Evolutionary conservation across 2,113 vertebrate genomes (phyloP).

Genomic region (Myrmecobius fasciatus): DNA sequence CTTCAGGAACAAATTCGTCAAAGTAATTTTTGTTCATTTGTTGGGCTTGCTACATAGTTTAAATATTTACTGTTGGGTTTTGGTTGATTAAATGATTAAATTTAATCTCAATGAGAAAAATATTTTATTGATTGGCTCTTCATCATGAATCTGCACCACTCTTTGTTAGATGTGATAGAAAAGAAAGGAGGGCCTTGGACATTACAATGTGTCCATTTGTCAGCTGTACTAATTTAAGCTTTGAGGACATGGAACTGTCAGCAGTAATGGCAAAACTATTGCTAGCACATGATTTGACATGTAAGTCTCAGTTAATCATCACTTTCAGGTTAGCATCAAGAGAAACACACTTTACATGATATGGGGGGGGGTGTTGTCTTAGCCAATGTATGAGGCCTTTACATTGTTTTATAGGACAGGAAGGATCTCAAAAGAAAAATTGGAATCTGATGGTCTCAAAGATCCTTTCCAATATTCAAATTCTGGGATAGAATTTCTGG

Average conservation of each 20-base stretch:
- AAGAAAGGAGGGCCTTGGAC: constrained; percentile 94
- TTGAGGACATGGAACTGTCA: constrained; percentile 97
- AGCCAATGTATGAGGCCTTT: constrained; percentile 96
- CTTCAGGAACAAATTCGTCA: no score
- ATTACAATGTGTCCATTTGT: constrained; percentile 94
- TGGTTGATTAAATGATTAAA: no score
- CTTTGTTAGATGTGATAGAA: constrained; percentile 89
- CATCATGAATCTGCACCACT: constrained; percentile 95
- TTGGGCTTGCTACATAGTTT: no score
- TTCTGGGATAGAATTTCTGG: neutral
- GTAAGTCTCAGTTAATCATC: constrained; percentile 95
- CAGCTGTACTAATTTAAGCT: constrained; percentile 98
- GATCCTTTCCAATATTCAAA: neutral
- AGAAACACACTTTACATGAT: constrained; percentile 91
- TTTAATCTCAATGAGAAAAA: no score
- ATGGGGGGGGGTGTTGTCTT: constrained; percentile 95
- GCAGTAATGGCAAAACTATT: constrained; percentile 95
- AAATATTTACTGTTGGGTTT: no score
- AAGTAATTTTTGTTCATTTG: no score
- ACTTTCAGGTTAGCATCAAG: constrained; percentile 97
- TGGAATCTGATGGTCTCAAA: neutral
- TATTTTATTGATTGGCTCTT: constrained; percentile 75
- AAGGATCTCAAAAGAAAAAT: constrained; percentile 91
- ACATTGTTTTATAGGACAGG: constrained; percentile 99
- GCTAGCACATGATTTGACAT: constrained; percentile 91